Evolutionary conservation across 2,888 invertebrate genomes (phyloP).

Genomic region (Drosophila mulleri): DNA sequence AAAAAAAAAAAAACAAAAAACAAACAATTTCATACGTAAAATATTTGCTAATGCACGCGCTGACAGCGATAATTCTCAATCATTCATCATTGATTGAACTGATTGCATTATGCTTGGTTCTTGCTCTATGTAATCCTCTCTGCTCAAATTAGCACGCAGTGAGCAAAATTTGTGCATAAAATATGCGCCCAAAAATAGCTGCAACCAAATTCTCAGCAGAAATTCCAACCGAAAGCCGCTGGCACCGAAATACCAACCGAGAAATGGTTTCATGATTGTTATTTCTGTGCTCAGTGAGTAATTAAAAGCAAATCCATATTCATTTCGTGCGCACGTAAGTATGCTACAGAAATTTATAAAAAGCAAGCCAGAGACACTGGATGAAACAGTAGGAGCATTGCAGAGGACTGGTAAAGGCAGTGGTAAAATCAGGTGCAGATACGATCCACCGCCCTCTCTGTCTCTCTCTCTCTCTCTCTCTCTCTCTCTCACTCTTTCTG

Average conservation of each 20-base stretch:
- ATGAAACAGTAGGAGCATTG: neutral
- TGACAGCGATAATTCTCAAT: neutral
- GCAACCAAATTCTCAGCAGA: constrained; percentile 16
- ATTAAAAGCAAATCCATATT: constrained; percentile 80
- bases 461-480: constrained; percentile 16
- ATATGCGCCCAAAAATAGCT: constrained; percentile 30
- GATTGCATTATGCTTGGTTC: neutral
- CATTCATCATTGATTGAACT: neutral
- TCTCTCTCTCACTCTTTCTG: neutral
- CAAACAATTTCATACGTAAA: neutral
- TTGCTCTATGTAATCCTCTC: constrained; percentile 3
- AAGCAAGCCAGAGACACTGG: neutral
- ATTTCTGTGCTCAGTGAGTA: constrained; percentile 37
- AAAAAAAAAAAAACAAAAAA: neutral
- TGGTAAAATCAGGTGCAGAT: constrained; percentile 19
- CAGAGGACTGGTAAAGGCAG: neutral
- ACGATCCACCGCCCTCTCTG: constrained; percentile 9
- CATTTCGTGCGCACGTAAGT: constrained; percentile 63
- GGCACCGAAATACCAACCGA: constrained; percentile 37
- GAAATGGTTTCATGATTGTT: constrained; percentile 27
- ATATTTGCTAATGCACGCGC: neutral
- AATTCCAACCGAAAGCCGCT: constrained; percentile 19
- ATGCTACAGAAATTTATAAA: constrained; percentile 27
- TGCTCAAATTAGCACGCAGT: constrained; percentile 4
- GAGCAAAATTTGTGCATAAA: neutral